Base-by-base conservation (phyloP, 2,888 invertebrate genomes). In the Minunthozetes semirufus region DNA sequence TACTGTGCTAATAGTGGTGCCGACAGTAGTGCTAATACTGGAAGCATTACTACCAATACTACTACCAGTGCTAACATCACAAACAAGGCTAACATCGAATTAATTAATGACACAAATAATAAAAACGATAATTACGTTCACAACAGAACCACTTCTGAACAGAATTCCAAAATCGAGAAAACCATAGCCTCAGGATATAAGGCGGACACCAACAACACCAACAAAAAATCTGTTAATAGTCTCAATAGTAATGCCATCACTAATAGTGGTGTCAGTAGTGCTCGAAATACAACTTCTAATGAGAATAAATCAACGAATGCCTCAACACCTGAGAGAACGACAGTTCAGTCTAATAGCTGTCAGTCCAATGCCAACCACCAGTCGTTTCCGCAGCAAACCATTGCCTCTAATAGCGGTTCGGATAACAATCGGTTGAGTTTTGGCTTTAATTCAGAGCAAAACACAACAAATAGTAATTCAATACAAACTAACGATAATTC, bases 21-120 rank as follows among this genome's bases (percentile, higher is more conserved):
- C 19, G 19, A 50, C 50, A 50, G 50, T 50, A 50, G 33, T 8
- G 33, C 50, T 50, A 17, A 50, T 56, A 56, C 6, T n/a, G 53
- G 6, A 8, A 25, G 13, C 59, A 29, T 15, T 59, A 15, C 29
- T 25, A 25, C 27, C 59, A 29, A 22, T 59, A 15, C 29, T 25
- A 19, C 53, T 22, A 29, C 9, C 29, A 59, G 15, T 29, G 59
- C 59, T 59, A 29, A 29, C 53, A 53, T 53, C 25, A n/a, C 53
- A 22, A 53, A 53, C 66, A 66, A 66, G 66, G 38, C 66, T 66
- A 59, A 50, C 50, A 15, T 66, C 11, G 63, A 63, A 22, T 29
- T 33, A 63, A 63, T 63, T 63, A 66, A 66, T 66, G 38, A 66
- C 42, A 63, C 63, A 33, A 66, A 59, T 50, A 59, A 66, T 50